Percentiles rank a stretch among this genome's conserved stretches.
Evolutionary conservation across 2,797 vertebrate species (phyloP).

Genomic region (Semaprochilodus insignis): DNA sequence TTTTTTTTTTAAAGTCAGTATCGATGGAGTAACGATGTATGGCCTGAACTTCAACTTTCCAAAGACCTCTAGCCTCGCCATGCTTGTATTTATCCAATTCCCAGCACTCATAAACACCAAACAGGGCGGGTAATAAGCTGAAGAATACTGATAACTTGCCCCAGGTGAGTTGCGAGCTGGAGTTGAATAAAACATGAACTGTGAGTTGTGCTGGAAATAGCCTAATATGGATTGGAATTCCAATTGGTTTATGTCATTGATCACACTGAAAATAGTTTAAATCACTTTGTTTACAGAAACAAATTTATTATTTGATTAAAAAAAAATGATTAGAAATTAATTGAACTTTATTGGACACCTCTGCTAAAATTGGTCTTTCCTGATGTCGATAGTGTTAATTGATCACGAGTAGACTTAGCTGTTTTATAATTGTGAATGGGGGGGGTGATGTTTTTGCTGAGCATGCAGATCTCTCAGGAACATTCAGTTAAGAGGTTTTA

Average conservation of each 20-base stretch:
- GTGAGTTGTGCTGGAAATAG: neutral
- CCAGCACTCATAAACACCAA: neutral
- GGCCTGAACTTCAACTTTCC: neutral
- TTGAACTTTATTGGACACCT: neutral
- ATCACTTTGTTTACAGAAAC: neutral
- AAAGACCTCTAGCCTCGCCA: neutral
- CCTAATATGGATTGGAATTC: neutral
- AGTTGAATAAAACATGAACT: neutral
- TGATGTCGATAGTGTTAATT: neutral
- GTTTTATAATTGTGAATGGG: constrained; percentile 3
- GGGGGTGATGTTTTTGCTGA: neutral
- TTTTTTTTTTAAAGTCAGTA: neutral
- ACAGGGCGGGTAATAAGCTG: neutral
- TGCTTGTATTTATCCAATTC: neutral
- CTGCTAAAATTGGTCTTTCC: neutral
- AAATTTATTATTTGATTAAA: neutral
- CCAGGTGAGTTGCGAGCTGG: neutral
- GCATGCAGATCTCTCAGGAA: constrained; percentile 38
- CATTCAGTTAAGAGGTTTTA: constrained; percentile 20
- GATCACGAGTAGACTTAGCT: constrained; percentile 5
- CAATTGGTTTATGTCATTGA: neutral
- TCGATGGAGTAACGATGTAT: neutral
- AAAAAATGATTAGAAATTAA: neutral
- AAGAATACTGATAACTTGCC: neutral
- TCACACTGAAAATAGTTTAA: neutral